A percentile compares a stretch with the other conserved stretches of the same genome.
These are phyloP conservation scores for Cosmorhoe ocellata DNA, from an alignment of 2,888 invertebrate genomes.

Conservation along the genomic window DNA sequence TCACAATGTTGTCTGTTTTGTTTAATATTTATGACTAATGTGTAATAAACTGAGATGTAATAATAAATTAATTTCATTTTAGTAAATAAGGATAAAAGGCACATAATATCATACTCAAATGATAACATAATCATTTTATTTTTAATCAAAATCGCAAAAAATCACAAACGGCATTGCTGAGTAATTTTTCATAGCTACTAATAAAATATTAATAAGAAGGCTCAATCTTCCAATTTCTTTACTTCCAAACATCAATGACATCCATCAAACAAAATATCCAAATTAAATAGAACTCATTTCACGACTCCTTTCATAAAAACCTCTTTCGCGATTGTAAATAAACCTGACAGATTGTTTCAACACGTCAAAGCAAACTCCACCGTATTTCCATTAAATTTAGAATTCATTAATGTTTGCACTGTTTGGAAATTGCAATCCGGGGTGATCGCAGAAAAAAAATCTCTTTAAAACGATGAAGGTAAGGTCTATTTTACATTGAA, in stretches of 20 bases:
- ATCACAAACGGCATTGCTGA: not conserved
- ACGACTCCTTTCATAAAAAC: conserved; percentile 61
- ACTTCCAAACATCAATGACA: conserved; percentile 43
- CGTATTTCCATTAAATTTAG: conserved; percentile 12
- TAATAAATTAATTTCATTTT: no score
- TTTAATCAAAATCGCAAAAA: no score
- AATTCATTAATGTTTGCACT: not conserved
- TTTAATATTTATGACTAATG: not conserved
- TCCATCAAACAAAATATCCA: conserved; percentile 42
- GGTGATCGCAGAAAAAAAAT: not conserved
- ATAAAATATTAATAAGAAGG: conserved; percentile 28
- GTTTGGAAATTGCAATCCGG: not conserved
- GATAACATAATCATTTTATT: no score
- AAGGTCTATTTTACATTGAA: conserved; percentile 11
- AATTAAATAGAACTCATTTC: conserved; percentile 72
- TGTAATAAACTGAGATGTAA: no score
- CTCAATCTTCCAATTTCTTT: conserved; percentile 38
- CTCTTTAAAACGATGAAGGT: not conserved
- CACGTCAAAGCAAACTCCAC: conserved; percentile 26
- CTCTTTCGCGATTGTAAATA: conserved; percentile 62
- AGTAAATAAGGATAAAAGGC: no score
- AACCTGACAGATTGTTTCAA: conserved; percentile 47
- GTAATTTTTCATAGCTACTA: conserved; percentile 3
- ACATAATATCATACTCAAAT: no score
- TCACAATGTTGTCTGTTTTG: conserved; percentile 20